These are phyloP conservation scores for Tringa solitaria DNA, from an alignment of 2,113 vertebrate genomes.

Conservation along the genomic window DNA sequence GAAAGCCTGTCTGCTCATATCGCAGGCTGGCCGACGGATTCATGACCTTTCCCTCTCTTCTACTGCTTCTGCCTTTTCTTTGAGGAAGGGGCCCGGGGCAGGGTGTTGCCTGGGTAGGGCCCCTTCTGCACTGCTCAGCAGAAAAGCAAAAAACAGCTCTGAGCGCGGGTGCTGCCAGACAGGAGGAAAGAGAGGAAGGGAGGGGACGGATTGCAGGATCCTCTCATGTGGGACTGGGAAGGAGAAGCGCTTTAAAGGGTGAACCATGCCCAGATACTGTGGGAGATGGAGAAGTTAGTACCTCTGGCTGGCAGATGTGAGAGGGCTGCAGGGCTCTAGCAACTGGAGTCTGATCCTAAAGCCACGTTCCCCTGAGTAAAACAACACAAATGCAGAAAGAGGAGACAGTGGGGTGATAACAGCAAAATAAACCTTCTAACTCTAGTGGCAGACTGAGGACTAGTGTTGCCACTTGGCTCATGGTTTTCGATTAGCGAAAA, in stretches of 20 bases:
- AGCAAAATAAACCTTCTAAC: background rate
- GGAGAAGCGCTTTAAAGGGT: background rate
- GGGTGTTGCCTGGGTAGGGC: background rate
- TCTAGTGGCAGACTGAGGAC: background rate
- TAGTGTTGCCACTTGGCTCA: background rate
- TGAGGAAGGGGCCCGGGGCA: background rate
- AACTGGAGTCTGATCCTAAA: background rate
- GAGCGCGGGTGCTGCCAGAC: background rate
- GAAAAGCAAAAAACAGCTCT: background rate
- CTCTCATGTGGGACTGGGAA: background rate
- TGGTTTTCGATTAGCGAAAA: background rate
- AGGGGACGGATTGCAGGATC: background rate
- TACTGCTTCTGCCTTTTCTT: background rate
- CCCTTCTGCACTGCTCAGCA: background rate
- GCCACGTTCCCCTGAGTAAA: rapidly evolving
- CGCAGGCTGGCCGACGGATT: background rate
- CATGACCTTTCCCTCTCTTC: background rate
- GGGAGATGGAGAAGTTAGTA: background rate
- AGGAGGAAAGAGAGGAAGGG: background rate
- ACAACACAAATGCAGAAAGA: background rate
- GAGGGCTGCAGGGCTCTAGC: background rate
- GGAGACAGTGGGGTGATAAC: background rate
- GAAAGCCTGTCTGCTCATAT: background rate
- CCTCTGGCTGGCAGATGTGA: background rate
- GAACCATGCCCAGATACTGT: background rate